These are phyloP conservation scores for Neopelma chrysocephalum DNA, from an alignment of 2,797 vertebrate genomes.

Conservation along the genomic window DNA sequence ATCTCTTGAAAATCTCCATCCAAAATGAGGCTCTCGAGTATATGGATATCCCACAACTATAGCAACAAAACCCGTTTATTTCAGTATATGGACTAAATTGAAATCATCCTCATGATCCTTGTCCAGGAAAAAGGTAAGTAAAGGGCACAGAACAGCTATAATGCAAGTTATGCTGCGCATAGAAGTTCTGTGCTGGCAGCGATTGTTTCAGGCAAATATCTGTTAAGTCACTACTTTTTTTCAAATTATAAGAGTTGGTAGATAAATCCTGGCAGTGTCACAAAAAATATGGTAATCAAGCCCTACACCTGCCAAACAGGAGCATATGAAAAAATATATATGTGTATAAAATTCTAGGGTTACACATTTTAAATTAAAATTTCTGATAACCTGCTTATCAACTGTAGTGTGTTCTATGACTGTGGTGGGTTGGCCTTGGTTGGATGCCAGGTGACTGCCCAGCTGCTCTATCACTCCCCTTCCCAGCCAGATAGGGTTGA, in stretches of 20 bases:
- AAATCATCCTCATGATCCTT: not conserved
- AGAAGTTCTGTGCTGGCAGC: not conserved
- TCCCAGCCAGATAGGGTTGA: too few relatives aligned
- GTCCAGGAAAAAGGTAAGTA: not conserved
- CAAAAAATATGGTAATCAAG: conserved; percentile 30
- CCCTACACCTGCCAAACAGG: not conserved
- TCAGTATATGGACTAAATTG: not conserved
- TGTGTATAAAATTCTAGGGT: not conserved
- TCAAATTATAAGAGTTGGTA: conserved; percentile 23
- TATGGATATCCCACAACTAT: not conserved
- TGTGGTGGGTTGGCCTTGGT: too few relatives aligned
- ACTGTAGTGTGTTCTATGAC: not conserved
- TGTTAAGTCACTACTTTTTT: not conserved
- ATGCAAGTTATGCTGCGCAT: not conserved
- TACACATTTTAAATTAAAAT: conserved; percentile 31
- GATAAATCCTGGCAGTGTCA: conserved; percentile 8
- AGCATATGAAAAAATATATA: conserved; percentile 38
- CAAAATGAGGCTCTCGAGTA: not conserved
- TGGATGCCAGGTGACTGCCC: too few relatives aligned
- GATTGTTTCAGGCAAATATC: not conserved
- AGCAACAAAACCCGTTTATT: not conserved
- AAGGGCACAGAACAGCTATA: not conserved
- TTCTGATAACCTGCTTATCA: conserved; percentile 31
- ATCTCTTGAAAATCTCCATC: not conserved
- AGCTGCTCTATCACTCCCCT: too few relatives aligned